Percentiles rank a stretch among this genome's conserved stretches.
These are phyloP conservation scores for Ceratotherium simum DNA, from an alignment of 2,113 vertebrate species.

Conservation along the genomic window DNA sequence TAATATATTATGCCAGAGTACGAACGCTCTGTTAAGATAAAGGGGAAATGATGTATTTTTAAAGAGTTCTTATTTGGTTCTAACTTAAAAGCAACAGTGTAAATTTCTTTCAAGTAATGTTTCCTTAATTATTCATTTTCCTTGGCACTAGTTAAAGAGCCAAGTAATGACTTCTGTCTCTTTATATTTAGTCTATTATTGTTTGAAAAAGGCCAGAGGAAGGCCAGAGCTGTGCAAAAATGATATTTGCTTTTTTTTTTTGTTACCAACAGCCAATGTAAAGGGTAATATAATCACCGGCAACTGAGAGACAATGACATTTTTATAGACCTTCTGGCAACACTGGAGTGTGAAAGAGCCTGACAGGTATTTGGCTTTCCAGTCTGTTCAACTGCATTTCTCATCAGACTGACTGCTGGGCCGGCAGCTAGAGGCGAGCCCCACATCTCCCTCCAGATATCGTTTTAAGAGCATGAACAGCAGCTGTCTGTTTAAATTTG, in stretches of 20 bases:
- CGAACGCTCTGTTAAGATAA: constrained; percentile 81
- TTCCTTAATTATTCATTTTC: constrained; percentile 90
- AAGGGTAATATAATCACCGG: constrained; percentile 86
- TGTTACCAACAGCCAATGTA: constrained; percentile 80
- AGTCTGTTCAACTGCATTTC: constrained; percentile 74
- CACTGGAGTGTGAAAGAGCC: constrained; percentile 75
- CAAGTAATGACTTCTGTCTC: constrained; percentile 87
- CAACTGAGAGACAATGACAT: constrained; percentile 88
- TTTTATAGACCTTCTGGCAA: constrained; percentile 89
- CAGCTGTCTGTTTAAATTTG: constrained; percentile 59
- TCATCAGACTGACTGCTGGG: neutral
- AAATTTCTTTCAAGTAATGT: constrained; percentile 86
- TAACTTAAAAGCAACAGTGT: constrained; percentile 86
- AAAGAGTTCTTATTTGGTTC: constrained; percentile 82
- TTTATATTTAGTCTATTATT: constrained; percentile 89
- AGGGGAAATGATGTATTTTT: constrained; percentile 86
- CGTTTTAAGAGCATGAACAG: constrained; percentile 27
- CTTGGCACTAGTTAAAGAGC: constrained; percentile 87
- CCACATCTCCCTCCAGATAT: neutral
- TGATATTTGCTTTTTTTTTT: constrained; percentile 80
- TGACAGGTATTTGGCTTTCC: constrained; percentile 85
- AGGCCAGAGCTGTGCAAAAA: constrained; percentile 82
- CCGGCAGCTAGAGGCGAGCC: neutral
- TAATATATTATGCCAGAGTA: constrained; percentile 77
- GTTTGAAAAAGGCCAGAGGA: constrained; percentile 89